Conservation (phyloP, 2,113 vertebrate species). For the Dipodomys stephensi region DNA sequence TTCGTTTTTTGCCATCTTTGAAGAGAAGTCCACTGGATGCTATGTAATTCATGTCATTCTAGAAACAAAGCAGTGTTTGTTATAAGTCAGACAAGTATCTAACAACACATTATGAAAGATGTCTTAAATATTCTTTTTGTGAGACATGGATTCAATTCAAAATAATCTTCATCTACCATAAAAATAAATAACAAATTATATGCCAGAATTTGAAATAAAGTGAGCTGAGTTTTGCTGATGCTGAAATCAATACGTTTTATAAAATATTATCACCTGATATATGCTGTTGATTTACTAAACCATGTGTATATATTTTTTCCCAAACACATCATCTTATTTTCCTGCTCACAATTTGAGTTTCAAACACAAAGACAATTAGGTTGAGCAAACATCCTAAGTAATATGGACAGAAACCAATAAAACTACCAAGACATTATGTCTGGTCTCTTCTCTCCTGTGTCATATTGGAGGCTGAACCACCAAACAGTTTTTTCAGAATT, state of each 20-base stretch:
- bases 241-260: no score
- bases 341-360: neutral
- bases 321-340: neutral
- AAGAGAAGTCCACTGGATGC: conserved; percentile 93
- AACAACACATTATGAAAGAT: neutral
- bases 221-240: neutral
- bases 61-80: conserved; percentile 50
- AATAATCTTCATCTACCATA: neutral
- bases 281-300: neutral
- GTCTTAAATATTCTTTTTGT: neutral
- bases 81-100: neutral
- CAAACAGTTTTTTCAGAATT: no score
- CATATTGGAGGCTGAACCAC: no score
- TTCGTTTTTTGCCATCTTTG: conserved; percentile 97
- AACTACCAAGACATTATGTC: neutral
- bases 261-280: neutral
- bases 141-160: neutral
- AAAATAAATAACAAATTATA: neutral
- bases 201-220: conserved; percentile 7
- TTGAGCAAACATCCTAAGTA: neutral
- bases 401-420: neutral
- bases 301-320: neutral
- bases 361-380: neutral
- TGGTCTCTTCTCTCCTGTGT: no score
- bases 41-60: conserved; percentile 87